Percentiles rank a stretch among this genome's conserved stretches.
Conservation (phyloP, 2,113 vertebrate genomes). For the Aix galericulata region DNA sequence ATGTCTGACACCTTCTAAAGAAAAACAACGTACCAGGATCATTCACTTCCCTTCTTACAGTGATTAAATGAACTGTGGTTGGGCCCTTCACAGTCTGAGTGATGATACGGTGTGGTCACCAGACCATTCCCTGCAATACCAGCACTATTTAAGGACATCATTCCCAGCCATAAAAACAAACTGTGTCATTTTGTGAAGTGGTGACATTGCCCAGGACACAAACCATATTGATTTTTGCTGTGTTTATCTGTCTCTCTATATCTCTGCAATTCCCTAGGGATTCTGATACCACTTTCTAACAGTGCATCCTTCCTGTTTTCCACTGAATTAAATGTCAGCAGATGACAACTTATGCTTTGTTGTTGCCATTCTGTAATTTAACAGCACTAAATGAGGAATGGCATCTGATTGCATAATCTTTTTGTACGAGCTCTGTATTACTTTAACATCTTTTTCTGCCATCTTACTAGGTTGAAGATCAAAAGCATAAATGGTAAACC, state of each 20-base stretch:
- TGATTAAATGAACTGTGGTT: background rate
- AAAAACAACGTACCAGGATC: background rate
- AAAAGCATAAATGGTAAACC: background rate
- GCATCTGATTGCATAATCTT: background rate
- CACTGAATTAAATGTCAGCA: slow-evolving; percentile 54
- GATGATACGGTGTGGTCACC: background rate
- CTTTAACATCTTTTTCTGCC: slow-evolving; percentile 10
- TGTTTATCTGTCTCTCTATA: background rate
- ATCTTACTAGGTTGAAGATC: background rate
- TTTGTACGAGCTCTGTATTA: background rate
- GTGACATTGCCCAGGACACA: background rate
- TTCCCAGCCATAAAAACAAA: slow-evolving; percentile 8
- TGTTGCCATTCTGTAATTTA: slow-evolving; percentile 23
- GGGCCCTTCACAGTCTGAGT: background rate
- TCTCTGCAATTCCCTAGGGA: background rate
- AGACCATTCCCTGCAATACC: background rate
- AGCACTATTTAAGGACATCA: background rate
- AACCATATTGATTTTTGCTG: slow-evolving; percentile 15
- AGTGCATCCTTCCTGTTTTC: slow-evolving; percentile 19
- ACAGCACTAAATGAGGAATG: background rate
- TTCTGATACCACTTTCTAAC: slow-evolving; percentile 15
- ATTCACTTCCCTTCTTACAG: background rate
- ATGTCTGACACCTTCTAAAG: background rate
- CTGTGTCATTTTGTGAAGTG: background rate
- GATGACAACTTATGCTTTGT: slow-evolving; percentile 40